Percentiles rank a stretch among this genome's conserved stretches.
Conservation (phyloP, 2,797 vertebrate genomes). For the Hipposideros larvatus region DNA sequence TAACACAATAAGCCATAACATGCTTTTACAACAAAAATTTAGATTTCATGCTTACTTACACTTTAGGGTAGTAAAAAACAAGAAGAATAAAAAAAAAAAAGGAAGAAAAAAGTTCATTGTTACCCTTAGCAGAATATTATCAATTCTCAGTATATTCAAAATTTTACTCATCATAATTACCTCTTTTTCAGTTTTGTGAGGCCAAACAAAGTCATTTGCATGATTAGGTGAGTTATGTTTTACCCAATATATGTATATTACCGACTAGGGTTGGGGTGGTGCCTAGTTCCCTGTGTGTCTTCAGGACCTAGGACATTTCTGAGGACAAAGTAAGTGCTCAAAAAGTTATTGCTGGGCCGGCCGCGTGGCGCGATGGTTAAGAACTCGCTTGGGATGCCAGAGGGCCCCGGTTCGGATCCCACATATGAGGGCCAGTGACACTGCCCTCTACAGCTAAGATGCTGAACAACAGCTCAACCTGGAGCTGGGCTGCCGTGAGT, state of each 20-base stretch:
- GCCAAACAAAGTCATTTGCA: background rate
- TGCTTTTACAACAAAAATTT: slow-evolving; percentile 27
- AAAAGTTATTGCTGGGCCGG: background rate
- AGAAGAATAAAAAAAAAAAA: background rate
- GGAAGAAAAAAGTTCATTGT: background rate
- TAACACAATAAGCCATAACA: background rate
- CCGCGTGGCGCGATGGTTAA: too few species aligned
- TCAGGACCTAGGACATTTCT: background rate
- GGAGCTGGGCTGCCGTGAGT: too few species aligned
- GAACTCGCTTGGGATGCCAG: too few species aligned
- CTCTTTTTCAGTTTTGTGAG: background rate
- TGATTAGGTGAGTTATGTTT: background rate
- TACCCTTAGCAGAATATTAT: slow-evolving; percentile 27
- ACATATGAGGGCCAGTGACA: too few species aligned
- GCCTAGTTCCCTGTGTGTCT: background rate
- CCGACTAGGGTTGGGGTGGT: background rate
- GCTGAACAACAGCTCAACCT: too few species aligned
- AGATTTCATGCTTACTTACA: background rate
- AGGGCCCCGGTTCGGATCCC: too few species aligned
- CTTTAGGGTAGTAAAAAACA: background rate
- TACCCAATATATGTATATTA: fast-evolving
- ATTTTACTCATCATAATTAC: background rate
- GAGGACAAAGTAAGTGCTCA: background rate
- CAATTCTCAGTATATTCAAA: background rate
- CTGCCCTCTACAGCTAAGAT: too few species aligned